phyloP scores from a whole-genome alignment of 53 echinoderm and acorn worm species.

The Mesocentrotus franciscanus region DNA sequence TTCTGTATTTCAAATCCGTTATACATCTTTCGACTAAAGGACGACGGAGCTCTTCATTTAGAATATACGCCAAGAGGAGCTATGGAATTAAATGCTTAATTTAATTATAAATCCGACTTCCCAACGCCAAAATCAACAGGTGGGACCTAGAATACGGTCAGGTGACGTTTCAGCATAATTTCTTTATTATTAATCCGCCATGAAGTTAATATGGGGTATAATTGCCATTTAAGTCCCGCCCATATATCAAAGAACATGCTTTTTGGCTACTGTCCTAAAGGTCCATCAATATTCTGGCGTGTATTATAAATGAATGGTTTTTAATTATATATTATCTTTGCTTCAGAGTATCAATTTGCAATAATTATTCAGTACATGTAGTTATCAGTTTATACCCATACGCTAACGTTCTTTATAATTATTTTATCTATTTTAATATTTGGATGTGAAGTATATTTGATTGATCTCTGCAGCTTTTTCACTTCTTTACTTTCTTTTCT shows the following conservation, averaged over 20 bases:
- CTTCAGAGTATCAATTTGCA: too few relatives aligned
- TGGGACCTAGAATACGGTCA: background rate
- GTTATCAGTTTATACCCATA: too few relatives aligned
- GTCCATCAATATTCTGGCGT: background rate
- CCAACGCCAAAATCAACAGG: slow-evolving; percentile 9
- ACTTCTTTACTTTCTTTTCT: too few relatives aligned
- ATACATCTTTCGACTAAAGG: background rate
- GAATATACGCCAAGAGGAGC: background rate
- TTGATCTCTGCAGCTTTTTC: too few relatives aligned
- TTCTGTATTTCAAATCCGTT: background rate
- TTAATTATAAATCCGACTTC: slow-evolving; percentile 15
- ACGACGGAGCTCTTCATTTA: background rate
- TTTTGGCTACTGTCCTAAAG: background rate
- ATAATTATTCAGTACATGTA: too few relatives aligned
- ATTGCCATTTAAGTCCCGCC: background rate
- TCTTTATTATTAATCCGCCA: background rate
- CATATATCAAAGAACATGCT: background rate
- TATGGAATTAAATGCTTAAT: slow-evolving; percentile 19
- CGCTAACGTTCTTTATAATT: too few relatives aligned
- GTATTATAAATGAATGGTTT: too few relatives aligned
- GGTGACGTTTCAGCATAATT: background rate
- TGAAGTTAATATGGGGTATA: background rate
- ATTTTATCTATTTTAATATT: too few relatives aligned
- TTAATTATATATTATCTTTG: too few relatives aligned
- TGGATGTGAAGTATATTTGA: too few relatives aligned